Evolutionary conservation across 1,140 invertebrate genomes (phyloP), one percentile per base, ranked within the genome.

Genomic region (Zophobas morio): DNA sequence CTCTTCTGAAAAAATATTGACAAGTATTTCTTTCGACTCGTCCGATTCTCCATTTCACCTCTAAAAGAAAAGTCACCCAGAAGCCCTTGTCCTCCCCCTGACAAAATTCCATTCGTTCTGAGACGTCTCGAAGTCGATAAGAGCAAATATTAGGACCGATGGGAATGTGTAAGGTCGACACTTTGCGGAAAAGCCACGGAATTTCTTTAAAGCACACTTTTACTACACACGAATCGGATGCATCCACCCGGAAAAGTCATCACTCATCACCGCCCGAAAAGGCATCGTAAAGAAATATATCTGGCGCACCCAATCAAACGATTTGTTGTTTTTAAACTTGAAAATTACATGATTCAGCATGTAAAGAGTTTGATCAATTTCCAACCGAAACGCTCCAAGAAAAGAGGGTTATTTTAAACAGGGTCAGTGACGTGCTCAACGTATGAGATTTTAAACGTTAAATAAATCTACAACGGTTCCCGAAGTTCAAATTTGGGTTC

Each of bases 131-230:
- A 60, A 33, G 56, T 60, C 56, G 56, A 60, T 60, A 60, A 37
- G 56, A 60, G 56, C 56, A 60, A 60, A 60, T 60, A 60, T 37
- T 60, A 35, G 56, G 56, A 2, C 56, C 56, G 32, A 54, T 34
- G 53, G 53, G 53, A 54, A 54, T 54, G 56, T 60, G 56, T 60
- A 60, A 37, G 56, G 56, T 60, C 54, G 53, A 54, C 53, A 54
- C 53, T 54, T 54, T 54, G 53, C 53, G 56, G 56, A 37, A 60
- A 60, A 60, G 56, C 56, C 36, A 6, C 56, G 56, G 35, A 35
- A 60, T 36, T 60, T 60, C 1, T 60, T 6, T 35, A 39, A 60
- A 60, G 56, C 56, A 36, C 56, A 60, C 34, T 60, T 60, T 36
- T 36, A 46, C 42, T 46, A 46, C 42, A 8, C 42, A 46, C 8